Conservation (phyloP, 1,140 invertebrate genomes). For the Neelides sp. region DNA sequence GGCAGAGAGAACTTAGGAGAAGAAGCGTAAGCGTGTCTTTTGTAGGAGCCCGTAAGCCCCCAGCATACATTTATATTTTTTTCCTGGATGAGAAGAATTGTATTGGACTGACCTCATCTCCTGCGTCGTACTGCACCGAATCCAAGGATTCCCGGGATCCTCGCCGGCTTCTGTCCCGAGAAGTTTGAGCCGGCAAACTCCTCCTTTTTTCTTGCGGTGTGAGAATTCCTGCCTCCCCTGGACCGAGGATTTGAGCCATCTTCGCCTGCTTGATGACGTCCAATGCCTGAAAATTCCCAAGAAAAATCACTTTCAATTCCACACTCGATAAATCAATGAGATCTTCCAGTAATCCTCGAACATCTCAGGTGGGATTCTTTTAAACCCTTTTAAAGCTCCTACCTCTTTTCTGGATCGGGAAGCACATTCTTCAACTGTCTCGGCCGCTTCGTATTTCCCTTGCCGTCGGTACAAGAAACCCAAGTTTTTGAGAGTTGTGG, state of each 20-base stretch:
- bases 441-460: conserved; percentile 97
- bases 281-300: conserved; percentile 49
- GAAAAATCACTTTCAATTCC: conserved; percentile 15
- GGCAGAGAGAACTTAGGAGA: too few relatives aligned
- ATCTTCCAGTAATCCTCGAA: too few relatives aligned
- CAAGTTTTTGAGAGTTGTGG: conserved; percentile 91
- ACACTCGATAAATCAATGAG: conserved; percentile 19
- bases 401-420: conserved; percentile 85
- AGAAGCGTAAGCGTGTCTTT: too few relatives aligned
- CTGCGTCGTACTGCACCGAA: conserved; percentile 44
- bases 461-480: conserved; percentile 92
- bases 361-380: too few relatives aligned
- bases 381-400: too few relatives aligned
- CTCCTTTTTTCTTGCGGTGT: conserved; percentile 36
- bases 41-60: too few relatives aligned
- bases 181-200: conserved; percentile 37
- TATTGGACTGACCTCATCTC: conserved; percentile 45
- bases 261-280: conserved; percentile 83
- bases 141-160: conserved; percentile 51
- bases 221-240: conserved; percentile 32
- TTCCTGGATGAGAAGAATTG: too few relatives aligned
- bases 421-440: conserved; percentile 95
- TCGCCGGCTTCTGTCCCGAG: conserved; percentile 39
- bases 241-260: conserved; percentile 53
- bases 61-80: too few relatives aligned